Percentiles rank a stretch among this genome's conserved stretches.
Conservation (phyloP, 2,797 vertebrate genomes). For the Pagetopsis macropterus region DNA sequence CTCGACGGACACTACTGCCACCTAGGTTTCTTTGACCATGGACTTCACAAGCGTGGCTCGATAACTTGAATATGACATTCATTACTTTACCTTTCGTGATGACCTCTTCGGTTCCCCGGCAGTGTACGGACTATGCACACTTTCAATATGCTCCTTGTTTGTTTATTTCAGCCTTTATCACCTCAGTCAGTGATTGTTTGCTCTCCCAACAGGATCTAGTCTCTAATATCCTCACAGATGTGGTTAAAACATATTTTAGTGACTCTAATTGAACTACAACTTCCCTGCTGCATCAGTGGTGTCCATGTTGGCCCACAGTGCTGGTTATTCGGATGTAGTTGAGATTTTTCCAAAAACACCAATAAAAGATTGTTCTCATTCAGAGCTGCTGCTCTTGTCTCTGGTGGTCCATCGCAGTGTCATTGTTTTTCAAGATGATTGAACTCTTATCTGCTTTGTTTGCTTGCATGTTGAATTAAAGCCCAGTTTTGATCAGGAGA, state of each 20-base stretch:
- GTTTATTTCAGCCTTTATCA: constrained; percentile 70
- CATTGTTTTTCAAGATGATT: not conserved
- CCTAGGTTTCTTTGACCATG: constrained; percentile 53
- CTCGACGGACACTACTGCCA: constrained; percentile 58
- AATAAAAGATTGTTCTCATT: constrained; percentile 82
- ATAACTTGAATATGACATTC: constrained; percentile 54
- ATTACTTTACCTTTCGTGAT: constrained; percentile 50
- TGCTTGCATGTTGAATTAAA: constrained; percentile 23
- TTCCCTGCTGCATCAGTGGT: constrained; percentile 81
- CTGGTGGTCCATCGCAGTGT: constrained; percentile 16
- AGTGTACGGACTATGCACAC: constrained; percentile 73
- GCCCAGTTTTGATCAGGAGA: not conserved
- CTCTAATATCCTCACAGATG: constrained; percentile 74
- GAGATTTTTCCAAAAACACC: constrained; percentile 75
- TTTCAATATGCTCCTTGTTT: constrained; percentile 62
- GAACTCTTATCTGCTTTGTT: not conserved
- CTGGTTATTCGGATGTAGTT: constrained; percentile 80
- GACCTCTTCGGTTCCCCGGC: constrained; percentile 56
- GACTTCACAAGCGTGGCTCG: constrained; percentile 59
- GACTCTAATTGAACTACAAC: constrained; percentile 79
- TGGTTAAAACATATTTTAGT: constrained; percentile 79
- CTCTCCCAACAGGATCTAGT: constrained; percentile 78
- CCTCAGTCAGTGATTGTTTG: constrained; percentile 76
- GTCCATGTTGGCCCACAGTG: constrained; percentile 72
- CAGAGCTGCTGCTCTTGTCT: constrained; percentile 46